phyloP scores from a whole-genome alignment of 2,797 vertebrate species.

The Eidolon dupreanum region DNA sequence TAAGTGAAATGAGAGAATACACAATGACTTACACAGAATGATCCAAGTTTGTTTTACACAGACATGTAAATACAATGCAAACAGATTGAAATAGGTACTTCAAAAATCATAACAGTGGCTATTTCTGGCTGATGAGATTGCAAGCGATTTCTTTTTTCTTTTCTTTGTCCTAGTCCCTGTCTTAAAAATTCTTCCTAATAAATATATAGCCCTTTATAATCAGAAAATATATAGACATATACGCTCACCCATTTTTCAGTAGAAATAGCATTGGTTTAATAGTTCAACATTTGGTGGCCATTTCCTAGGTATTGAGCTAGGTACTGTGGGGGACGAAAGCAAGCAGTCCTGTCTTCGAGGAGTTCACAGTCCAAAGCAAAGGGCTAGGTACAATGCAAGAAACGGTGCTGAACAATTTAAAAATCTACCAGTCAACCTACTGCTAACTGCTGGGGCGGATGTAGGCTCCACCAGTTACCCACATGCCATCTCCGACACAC shows the following conservation, averaged over 20 bases:
- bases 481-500: not conserved
- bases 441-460: no score
- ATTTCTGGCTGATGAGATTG: not conserved
- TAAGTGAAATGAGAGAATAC: not conserved
- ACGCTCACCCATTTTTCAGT: not conserved
- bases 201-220: not conserved
- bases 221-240: not conserved
- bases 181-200: not conserved
- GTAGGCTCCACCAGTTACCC: not conserved
- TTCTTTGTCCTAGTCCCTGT: not conserved
- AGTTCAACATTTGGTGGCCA: not conserved
- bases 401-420: not conserved
- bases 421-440: not conserved
- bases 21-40: not conserved
- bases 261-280: not conserved
- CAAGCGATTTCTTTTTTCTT: not conserved
- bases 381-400: not conserved
- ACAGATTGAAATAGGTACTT: not conserved
- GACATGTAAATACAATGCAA: not conserved
- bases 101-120: not conserved
- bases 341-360: not conserved
- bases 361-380: not conserved
- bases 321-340: not conserved
- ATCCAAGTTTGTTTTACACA: not conserved
- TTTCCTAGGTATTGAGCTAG: not conserved